Evolutionary conservation across 2,888 invertebrate species (phyloP).

Genomic region (Kuschelorhynchus macadamiae): DNA sequence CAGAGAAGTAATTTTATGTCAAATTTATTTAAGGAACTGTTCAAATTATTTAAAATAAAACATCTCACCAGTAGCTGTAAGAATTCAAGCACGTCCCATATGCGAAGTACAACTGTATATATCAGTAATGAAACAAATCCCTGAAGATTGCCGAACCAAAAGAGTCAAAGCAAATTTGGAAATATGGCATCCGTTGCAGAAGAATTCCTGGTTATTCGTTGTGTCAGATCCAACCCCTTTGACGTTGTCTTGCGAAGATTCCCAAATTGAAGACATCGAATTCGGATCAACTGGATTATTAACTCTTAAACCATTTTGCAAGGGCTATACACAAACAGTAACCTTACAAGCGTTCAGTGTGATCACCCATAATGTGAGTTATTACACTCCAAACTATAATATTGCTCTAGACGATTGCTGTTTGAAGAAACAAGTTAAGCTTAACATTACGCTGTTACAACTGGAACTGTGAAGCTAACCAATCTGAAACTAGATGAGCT

Average conservation of each 20-base stretch:
- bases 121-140: too few relatives aligned
- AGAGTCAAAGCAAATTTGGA: background rate
- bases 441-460: background rate
- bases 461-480: too few relatives aligned
- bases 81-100: too few relatives aligned
- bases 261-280: background rate
- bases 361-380: background rate
- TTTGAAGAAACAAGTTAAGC: background rate
- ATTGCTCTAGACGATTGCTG: constrained; percentile 6
- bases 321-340: background rate
- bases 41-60: constrained; percentile 58
- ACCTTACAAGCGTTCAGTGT: background rate
- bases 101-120: too few relatives aligned
- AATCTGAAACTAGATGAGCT: too few relatives aligned
- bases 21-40: constrained; percentile 56
- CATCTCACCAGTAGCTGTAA: too few relatives aligned
- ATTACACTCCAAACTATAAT: background rate
- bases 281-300: background rate
- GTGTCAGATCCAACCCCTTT: background rate
- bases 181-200: background rate
- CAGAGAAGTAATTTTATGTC: constrained; percentile 57
- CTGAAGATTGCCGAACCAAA: too few relatives aligned
- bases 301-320: constrained; percentile 4
- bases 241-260: background rate
- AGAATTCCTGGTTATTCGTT: background rate